These are phyloP conservation scores for Aleadryas rufinucha DNA, from an alignment of 2,113 vertebrate species.

Conservation along the genomic window DNA sequence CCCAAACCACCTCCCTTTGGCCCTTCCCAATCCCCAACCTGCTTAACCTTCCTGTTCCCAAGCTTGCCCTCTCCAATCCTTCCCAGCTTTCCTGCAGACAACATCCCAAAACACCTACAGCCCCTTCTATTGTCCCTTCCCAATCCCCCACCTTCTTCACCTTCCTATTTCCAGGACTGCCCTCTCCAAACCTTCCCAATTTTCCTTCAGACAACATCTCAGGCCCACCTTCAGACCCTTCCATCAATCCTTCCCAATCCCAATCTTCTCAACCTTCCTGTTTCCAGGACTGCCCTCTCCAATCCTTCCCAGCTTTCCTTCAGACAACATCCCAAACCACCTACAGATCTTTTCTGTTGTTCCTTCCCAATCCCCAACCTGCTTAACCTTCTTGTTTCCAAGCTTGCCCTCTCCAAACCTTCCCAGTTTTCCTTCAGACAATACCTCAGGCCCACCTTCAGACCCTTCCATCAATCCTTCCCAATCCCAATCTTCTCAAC, in stretches of 20 bases:
- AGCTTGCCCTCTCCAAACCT: too few species aligned
- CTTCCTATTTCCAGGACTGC: rapidly evolving
- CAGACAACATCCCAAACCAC: not conserved
- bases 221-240: too few species aligned
- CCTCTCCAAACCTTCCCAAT: rapidly evolving
- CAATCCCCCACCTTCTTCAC: not conserved
- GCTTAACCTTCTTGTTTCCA: too few species aligned
- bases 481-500: not conserved
- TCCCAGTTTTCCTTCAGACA: too few species aligned
- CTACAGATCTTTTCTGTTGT: too few species aligned
- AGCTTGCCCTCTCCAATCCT: rapidly evolving
- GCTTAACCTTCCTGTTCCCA: rapidly evolving
- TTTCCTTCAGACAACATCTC: not conserved
- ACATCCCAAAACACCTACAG: too few species aligned
- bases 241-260: not conserved
- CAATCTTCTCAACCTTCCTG: not conserved
- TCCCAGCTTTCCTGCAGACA: not conserved
- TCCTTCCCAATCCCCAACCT: too few species aligned
- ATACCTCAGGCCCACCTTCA: too few species aligned
- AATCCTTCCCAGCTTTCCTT: not conserved
- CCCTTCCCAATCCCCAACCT: not conserved
- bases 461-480: too few species aligned
- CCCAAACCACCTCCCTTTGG: not conserved
- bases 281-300: not conserved
- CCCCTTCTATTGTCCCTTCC: too few species aligned